These are phyloP conservation scores for Sylvicola cinctus DNA, from an alignment of 2,888 invertebrate species.

Conservation along the genomic window DNA sequence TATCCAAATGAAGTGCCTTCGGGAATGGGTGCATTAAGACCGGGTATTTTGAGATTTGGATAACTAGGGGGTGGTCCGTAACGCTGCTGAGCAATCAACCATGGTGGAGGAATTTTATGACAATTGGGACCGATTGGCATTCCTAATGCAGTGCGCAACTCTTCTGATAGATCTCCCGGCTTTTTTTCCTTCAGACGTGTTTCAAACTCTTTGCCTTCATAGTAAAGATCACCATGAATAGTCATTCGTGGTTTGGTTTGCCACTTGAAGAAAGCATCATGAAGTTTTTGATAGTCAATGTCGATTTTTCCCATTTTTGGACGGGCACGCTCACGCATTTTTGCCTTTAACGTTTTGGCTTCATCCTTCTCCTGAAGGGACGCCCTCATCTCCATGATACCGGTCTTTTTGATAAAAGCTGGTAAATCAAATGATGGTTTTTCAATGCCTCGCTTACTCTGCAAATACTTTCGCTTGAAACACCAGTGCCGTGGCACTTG, in stretches of 20 bases:
- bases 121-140: slow-evolving; percentile 96
- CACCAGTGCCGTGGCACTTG: slow-evolving; percentile 98
- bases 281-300: slow-evolving; percentile 98
- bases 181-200: slow-evolving; percentile 95
- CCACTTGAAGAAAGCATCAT: slow-evolving; percentile 99
- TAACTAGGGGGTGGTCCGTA: slow-evolving; percentile 99
- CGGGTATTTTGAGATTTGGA: slow-evolving; percentile 94
- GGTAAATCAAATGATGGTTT: slow-evolving; percentile 97
- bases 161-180: slow-evolving; percentile 92
- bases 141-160: slow-evolving; percentile 85
- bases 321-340: slow-evolving; percentile 89
- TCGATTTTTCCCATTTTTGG: slow-evolving; percentile 99
- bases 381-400: slow-evolving; percentile 99
- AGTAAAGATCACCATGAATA: slow-evolving; percentile 95
- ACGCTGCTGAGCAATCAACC: slow-evolving; percentile 46
- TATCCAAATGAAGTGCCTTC: slow-evolving; percentile 96
- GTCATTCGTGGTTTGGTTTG: slow-evolving; percentile 99
- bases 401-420: slow-evolving; percentile 95
- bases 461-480: slow-evolving; percentile 86
- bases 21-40: slow-evolving; percentile 94
- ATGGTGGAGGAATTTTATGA: slow-evolving; percentile 79
- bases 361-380: slow-evolving; percentile 96
- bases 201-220: slow-evolving; percentile 98
- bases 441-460: slow-evolving; percentile 97
- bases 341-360: slow-evolving; percentile 82